Percentiles rank a stretch among this genome's conserved stretches.
Evolutionary conservation across 2,113 vertebrate genomes (phyloP).

Genomic region (Ammodytes marinus): DNA sequence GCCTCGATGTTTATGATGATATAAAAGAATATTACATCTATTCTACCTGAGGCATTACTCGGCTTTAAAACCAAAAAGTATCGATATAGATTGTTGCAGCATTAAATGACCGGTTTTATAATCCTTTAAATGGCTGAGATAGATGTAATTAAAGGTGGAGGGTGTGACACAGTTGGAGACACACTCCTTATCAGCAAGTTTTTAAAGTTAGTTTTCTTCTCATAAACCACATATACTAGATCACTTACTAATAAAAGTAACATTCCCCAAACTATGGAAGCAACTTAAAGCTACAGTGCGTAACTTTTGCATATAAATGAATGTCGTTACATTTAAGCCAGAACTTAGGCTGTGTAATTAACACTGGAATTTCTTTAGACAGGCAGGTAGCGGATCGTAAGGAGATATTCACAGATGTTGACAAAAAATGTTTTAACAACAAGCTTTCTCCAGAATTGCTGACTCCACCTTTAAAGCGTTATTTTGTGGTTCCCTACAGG

Average conservation of each 20-base stretch:
- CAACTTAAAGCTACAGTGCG: too few relatives aligned
- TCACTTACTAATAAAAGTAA: not conserved
- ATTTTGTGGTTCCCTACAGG: not conserved
- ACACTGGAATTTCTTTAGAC: too few relatives aligned
- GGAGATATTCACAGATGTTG: not conserved
- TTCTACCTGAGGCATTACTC: not conserved
- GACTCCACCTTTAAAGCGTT: not conserved
- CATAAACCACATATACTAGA: not conserved
- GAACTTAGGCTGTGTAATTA: too few relatives aligned
- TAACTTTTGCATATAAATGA: too few relatives aligned
- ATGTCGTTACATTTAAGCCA: too few relatives aligned
- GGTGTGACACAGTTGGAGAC: not conserved
- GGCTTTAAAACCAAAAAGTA: not conserved
- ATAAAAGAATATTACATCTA: constrained; percentile 30
- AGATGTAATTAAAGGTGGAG: not conserved
- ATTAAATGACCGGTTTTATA: constrained; percentile 27
- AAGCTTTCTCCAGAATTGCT: too few relatives aligned
- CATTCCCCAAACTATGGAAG: not conserved
- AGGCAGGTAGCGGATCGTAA: too few relatives aligned
- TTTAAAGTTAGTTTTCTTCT: not conserved
- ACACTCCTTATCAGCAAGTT: not conserved
- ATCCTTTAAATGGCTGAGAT: constrained; percentile 3
- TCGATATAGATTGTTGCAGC: constrained; percentile 7
- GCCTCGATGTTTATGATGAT: constrained; percentile 19
- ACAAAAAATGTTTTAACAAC: too few relatives aligned